Evolutionary conservation across 2,888 invertebrate species (phyloP), one percentile per base, ranked within the genome.

Genomic region (Eueremaeus valkanovi): DNA sequence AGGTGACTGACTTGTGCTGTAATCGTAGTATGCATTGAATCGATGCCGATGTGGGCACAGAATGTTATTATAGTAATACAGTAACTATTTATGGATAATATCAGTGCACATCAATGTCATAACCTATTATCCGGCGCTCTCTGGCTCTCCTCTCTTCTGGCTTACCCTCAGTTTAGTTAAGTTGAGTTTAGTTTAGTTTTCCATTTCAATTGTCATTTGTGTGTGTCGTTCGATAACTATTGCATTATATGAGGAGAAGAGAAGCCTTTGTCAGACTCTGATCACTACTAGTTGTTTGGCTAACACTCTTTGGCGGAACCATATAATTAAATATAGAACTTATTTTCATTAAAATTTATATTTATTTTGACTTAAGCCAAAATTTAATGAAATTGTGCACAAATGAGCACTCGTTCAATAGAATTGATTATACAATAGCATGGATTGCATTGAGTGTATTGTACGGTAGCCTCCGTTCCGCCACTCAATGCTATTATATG

Each of bases 11-110:
- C 63, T 63, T 33, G 33, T 29, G 9, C 63, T 36, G 33, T 27
- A 55, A 55, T 24, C 9, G 24, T 36, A 1, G 29, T 11, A 16
- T 36, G 21, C 6, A 63, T 31, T 33, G 1, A 36, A 63, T 63
- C 29, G 36, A 63, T 63, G 27, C 51, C 55, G 45, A 55, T n/a
- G 63, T 63, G 31, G 63, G 63, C 63, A 63, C 11, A 63, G 29
- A 63, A 63, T 63, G 36, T 63, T 63, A 63, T 63, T 63, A 63
- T 63, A 36, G 33, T 63, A 9, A 63, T 63, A 63, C 36, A 33
- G 24, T n/a, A 55, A 55, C 55, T 33, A 63, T 63, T 16, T 63
- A 63, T 63, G 63, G 63, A 33, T 63, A 24, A 63, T 63, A 63
- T 63, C 18, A 33, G 11, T 36, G 33, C 21, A 55, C 33, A 29